Base-by-base conservation (phyloP, 2,113 vertebrate genomes). In the Pomatostomus ruficeps region DNA sequence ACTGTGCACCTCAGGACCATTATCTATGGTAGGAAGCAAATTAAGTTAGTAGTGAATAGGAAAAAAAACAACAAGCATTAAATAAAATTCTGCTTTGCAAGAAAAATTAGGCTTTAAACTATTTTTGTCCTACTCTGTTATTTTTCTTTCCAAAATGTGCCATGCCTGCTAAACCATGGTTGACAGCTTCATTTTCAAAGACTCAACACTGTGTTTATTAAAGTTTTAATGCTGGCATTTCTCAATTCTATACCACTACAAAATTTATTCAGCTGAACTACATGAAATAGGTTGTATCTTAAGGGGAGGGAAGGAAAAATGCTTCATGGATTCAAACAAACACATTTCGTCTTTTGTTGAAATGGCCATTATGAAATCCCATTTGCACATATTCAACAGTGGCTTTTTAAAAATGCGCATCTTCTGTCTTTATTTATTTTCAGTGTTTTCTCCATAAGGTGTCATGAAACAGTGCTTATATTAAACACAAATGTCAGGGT, bases 361-460 rank as follows among this genome's bases (percentile, higher is more conserved):
- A 84, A 89, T 19, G 8, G 43, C n/a, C 7, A 8, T 70, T 74
- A 24, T 76, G 59, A 92, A 91, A 85, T 28, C 15, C 28, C 20
- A 51, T 46, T 83, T 3, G 2, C 42, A 75, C n/a, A 45, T 67
- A 68, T 66, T 62, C n/a, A 59, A 10, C 25, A 35, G 57, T 9
- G 15, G 16, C 29, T 88, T 96, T 93, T 84, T 29, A 2, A 88
- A 89, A 93, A 85, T 2, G 9, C 78, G 19, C 42, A 76, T 96
- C 38, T 85, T 93, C 87, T 94, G 73, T 28, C 63, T 83, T 63
- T 57, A 63, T 77, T 95, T 95, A 91, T 81, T 74, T 94, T 59
- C 55, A 57, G 14, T 68, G 24, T 40, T 88, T 81, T 76, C 43
- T 75, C 48, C 55, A 51, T 55, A 93, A 88, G 48, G 68, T 63